Evolutionary conservation across 2,113 vertebrate species (phyloP).

Genomic region (Agapornis roseicollis): DNA sequence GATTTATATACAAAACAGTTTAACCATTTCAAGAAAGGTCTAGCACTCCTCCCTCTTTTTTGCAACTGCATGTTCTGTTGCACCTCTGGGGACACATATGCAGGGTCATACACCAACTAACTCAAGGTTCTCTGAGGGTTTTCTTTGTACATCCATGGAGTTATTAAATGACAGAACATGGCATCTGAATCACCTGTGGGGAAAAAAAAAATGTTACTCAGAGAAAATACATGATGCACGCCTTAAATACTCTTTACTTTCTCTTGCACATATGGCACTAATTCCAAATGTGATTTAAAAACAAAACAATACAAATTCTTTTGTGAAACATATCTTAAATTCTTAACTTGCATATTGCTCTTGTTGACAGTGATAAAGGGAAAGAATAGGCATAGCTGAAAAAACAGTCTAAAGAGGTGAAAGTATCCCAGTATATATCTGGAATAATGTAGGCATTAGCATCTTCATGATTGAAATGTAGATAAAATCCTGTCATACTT

Average conservation of each 20-base stretch:
- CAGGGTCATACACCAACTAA: neutral
- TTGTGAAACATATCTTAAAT: neutral
- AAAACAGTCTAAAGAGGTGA: neutral
- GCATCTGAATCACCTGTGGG: neutral
- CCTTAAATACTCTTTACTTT: neutral
- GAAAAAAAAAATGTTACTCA: neutral
- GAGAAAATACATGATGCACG: neutral
- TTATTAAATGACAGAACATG: neutral
- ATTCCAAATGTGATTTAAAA: neutral
- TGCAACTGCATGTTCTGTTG: neutral
- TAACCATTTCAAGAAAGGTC: neutral
- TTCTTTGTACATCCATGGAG: rapidly evolving
- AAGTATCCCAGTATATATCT: neutral
- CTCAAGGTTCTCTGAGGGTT: neutral
- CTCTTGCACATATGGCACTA: neutral
- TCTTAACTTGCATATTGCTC: neutral
- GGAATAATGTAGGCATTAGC: neutral
- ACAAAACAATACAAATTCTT: neutral
- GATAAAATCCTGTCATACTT: neutral
- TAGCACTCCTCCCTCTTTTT: neutral
- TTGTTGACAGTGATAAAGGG: neutral
- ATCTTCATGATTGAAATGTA: neutral
- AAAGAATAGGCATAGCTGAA: neutral
- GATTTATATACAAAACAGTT: neutral
- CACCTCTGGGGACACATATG: neutral